Conservation (phyloP, 2,797 vertebrate genomes). For the Crenichthys baileyi region DNA sequence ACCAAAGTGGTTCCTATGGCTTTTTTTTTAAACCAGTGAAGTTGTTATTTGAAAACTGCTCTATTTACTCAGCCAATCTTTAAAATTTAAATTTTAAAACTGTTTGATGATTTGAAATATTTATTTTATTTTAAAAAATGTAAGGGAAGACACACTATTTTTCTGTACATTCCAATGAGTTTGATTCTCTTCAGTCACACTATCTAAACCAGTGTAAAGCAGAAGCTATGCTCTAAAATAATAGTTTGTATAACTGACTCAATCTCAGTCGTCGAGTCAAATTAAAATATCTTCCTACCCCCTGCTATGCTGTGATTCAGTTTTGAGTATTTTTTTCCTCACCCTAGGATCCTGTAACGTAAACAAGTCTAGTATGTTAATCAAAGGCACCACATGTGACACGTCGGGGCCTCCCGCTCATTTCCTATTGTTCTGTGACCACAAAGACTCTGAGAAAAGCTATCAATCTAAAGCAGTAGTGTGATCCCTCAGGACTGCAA, state of each 20-base stretch:
- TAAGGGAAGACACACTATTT: neutral
- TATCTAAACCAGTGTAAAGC: neutral
- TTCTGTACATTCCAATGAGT: neutral
- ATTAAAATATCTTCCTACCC: slow-evolving; percentile 23
- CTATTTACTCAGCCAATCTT: neutral
- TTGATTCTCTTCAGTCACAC: neutral
- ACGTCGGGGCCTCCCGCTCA: slow-evolving; percentile 78
- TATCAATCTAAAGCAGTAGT: slow-evolving; percentile 75
- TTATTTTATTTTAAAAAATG: neutral
- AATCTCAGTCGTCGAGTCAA: neutral
- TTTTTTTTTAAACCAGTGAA: neutral
- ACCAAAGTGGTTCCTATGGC: neutral
- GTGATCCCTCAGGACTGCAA: slow-evolving; percentile 62
- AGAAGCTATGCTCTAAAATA: neutral
- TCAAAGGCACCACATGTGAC: slow-evolving; percentile 83
- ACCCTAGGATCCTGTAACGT: slow-evolving; percentile 65
- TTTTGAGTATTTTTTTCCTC: slow-evolving; percentile 52
- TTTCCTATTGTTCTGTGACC: slow-evolving; percentile 80
- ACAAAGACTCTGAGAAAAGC: slow-evolving; percentile 81
- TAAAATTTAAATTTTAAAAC: neutral
- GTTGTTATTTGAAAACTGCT: neutral
- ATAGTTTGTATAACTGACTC: neutral
- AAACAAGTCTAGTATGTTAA: slow-evolving; percentile 79
- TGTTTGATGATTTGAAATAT: neutral
- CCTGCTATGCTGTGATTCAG: slow-evolving; percentile 42